Evolutionary conservation across 2,888 invertebrate genomes (phyloP).

Genomic region (Tinea semifulvella): DNA sequence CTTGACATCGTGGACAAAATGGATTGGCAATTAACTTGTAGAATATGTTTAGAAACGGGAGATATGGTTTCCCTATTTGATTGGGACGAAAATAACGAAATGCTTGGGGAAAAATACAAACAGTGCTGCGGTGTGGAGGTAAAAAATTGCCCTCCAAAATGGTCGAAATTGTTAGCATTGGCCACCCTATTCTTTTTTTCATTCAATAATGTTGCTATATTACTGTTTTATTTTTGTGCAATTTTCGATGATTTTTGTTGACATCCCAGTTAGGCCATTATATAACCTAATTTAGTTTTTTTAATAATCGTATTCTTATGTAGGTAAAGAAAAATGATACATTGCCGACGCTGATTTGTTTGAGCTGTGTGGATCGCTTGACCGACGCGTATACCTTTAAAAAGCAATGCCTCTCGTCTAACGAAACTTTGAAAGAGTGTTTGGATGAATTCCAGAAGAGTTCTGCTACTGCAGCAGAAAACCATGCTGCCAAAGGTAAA

Average conservation of each 20-base stretch:
- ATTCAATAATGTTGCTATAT: slow-evolving; percentile 61
- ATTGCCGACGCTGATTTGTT: slow-evolving; percentile 57
- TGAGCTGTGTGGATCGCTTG: slow-evolving; percentile 57
- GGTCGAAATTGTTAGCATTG: slow-evolving; percentile 46
- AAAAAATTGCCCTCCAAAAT: slow-evolving; percentile 57
- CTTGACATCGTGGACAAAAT: slow-evolving; percentile 25
- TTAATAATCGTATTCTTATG: slow-evolving; percentile 27
- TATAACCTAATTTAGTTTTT: slow-evolving; percentile 16
- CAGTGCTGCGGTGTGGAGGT: slow-evolving; percentile 61
- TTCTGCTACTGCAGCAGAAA: slow-evolving; percentile 36
- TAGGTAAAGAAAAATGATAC: slow-evolving; percentile 55
- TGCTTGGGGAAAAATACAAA: slow-evolving; percentile 59
- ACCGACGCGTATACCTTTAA: slow-evolving; percentile 60
- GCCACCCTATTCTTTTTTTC: slow-evolving; percentile 61
- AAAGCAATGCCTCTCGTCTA: slow-evolving; percentile 56
- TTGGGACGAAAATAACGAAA: slow-evolving; percentile 66
- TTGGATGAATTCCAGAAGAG: slow-evolving; percentile 54
- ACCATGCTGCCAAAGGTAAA: neutral
- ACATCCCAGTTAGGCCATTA: slow-evolving; percentile 42
- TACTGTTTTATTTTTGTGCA: slow-evolving; percentile 37
- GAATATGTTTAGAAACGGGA: slow-evolving; percentile 59
- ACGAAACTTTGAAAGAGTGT: slow-evolving; percentile 59
- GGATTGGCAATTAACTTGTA: slow-evolving; percentile 65
- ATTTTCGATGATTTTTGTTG: slow-evolving; percentile 43
- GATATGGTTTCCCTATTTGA: slow-evolving; percentile 64